Evolutionary conservation across 2,888 invertebrate species (phyloP).

Genomic region (Coenonympha arcania): DNA sequence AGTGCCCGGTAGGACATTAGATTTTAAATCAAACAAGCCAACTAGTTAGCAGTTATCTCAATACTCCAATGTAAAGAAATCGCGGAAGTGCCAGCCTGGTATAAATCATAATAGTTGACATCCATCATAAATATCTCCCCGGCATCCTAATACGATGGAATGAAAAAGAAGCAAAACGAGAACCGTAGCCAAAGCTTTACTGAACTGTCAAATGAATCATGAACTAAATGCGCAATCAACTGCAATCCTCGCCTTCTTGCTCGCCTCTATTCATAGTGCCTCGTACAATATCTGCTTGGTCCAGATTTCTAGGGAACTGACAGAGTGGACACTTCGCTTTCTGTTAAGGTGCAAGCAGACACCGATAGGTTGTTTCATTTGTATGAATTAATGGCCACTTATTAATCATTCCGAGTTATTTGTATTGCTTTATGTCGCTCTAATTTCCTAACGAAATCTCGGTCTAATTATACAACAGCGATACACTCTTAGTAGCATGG

Average conservation of each 20-base stretch:
- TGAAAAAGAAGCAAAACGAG: conserved; percentile 9
- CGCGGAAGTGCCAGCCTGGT: neutral
- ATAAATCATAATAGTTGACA: conserved; percentile 1
- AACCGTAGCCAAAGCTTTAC: conserved; percentile 20
- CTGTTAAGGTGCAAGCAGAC: conserved; percentile 16
- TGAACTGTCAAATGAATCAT: conserved; percentile 26
- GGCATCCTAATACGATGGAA: conserved; percentile 12
- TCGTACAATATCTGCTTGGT: conserved; percentile 20
- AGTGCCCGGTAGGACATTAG: too few relatives aligned
- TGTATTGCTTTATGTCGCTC: too few relatives aligned
- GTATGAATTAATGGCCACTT: conserved; percentile 7
- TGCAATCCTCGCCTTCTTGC: conserved; percentile 23
- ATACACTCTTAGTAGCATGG: too few relatives aligned
- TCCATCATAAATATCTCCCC: conserved; percentile 13
- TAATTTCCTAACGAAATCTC: too few relatives aligned
- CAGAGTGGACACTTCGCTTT: conserved; percentile 17
- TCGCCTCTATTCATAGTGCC: conserved; percentile 21
- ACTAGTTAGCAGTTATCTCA: too few relatives aligned
- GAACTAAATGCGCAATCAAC: conserved; percentile 25
- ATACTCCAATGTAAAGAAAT: neutral
- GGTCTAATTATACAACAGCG: too few relatives aligned
- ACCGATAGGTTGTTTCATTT: conserved; percentile 10
- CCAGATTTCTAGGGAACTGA: conserved; percentile 18
- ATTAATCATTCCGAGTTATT: neutral
- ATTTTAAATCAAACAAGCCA: too few relatives aligned